Conservation (phyloP, 2,888 invertebrate species). For the Timema cristinae region DNA sequence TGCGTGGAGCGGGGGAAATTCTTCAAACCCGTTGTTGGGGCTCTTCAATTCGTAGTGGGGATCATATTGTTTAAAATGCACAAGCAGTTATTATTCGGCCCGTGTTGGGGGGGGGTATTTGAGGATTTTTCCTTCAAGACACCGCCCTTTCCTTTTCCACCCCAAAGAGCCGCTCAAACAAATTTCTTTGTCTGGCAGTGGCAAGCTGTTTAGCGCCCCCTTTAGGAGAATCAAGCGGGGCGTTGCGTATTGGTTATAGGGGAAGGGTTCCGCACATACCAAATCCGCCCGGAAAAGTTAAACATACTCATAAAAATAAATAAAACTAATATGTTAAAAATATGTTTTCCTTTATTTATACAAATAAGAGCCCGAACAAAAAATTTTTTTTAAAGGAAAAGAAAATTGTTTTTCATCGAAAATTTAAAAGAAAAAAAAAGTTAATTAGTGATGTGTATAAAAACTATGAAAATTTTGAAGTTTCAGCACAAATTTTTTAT, state of each 20-base stretch:
- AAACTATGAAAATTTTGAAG: too few species aligned
- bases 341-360: too few species aligned
- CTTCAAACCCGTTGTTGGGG: neutral
- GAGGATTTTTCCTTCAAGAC: neutral
- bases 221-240: neutral
- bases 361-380: too few species aligned
- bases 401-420: too few species aligned
- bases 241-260: neutral
- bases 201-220: neutral
- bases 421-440: too few species aligned
- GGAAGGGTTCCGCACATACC: neutral
- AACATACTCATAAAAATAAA: too few species aligned
- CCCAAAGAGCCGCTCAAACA: neutral
- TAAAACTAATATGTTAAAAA: too few species aligned
- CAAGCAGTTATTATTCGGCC: neutral
- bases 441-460: too few species aligned
- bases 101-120: neutral
- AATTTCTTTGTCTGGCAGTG: neutral
- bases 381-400: too few species aligned
- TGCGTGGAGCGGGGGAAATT: neutral
- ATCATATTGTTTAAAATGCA: constrained; percentile 10
- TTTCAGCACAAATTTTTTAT: too few species aligned
- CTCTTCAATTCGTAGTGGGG: neutral
- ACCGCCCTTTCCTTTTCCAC: neutral
- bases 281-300: neutral